A percentile compares a stretch with the other conserved stretches of the same genome.
Conservation (phyloP, 2,888 invertebrate species). For the Cantharis rufa region DNA sequence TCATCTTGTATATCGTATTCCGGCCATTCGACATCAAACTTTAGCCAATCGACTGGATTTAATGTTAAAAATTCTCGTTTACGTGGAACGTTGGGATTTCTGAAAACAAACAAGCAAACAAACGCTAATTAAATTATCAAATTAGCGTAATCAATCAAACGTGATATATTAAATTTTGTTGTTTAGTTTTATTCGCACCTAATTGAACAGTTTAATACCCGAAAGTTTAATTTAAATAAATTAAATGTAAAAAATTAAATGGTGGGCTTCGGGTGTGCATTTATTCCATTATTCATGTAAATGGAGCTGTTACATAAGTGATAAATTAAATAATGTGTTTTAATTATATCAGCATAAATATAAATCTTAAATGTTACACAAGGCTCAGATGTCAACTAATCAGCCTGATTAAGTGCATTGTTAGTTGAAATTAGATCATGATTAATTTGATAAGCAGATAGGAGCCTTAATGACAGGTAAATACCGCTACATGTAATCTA, state of each 20-base stretch:
- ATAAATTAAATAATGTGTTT: not conserved
- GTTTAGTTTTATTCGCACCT: not conserved
- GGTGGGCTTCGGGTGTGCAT: not conserved
- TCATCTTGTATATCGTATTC: slow-evolving; percentile 76
- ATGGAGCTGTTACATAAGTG: not conserved
- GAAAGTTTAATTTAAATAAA: not conserved
- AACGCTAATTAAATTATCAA: not conserved
- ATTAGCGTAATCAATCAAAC: not conserved
- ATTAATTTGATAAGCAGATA: slow-evolving; percentile 18
- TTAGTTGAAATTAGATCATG: slow-evolving; percentile 10
- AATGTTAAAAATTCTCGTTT: slow-evolving; percentile 67
- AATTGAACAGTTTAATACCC: not conserved
- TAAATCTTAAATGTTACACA: not conserved
- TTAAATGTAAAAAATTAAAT: not conserved
- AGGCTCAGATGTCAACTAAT: slow-evolving; percentile 5
- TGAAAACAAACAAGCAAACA: slow-evolving; percentile 48
- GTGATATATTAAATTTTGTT: not conserved
- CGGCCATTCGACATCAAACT: slow-evolving; percentile 78
- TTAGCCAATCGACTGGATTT: slow-evolving; percentile 68
- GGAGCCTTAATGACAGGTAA: slow-evolving; percentile 19
- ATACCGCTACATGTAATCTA: slow-evolving; percentile 16
- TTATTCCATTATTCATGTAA: not conserved
- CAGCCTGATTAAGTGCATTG: slow-evolving; percentile 10
- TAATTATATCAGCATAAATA: slow-evolving; percentile 4
- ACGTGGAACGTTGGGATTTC: slow-evolving; percentile 78